Percentiles rank a stretch among this genome's conserved stretches.
Evolutionary conservation across 2,797 vertebrate genomes (phyloP).

Genomic region (Mus caroli): DNA sequence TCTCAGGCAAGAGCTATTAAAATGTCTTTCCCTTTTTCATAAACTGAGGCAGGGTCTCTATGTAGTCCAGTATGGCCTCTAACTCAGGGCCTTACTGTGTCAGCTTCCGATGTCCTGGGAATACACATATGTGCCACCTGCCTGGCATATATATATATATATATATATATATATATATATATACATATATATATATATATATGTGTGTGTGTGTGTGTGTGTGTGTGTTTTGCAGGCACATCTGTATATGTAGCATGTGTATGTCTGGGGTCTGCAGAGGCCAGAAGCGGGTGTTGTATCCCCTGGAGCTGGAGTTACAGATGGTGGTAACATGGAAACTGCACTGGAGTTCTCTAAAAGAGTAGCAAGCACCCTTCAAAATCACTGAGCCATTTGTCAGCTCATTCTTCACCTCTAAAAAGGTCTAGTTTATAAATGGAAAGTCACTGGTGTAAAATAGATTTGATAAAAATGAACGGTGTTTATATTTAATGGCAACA

Average conservation of each 20-base stretch:
- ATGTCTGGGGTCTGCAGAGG: not conserved
- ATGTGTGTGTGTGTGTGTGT: no score
- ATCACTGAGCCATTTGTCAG: not conserved
- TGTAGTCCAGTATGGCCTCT: not conserved
- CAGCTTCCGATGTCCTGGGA: not conserved
- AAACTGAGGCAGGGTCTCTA: not conserved
- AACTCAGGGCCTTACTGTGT: not conserved
- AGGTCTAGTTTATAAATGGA: conserved; percentile 1
- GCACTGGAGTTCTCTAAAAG: not conserved
- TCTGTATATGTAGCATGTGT: not conserved
- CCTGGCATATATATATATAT: no score
- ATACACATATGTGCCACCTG: not conserved
- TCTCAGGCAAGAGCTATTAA: conserved; percentile 29
- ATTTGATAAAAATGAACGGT: conserved; percentile 4
- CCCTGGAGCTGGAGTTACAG: not conserved
- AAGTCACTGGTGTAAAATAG: conserved; percentile 3
- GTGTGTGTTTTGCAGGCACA: not conserved
- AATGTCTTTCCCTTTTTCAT: conserved; percentile 22
- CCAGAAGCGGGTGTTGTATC: not conserved
- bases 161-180: no score
- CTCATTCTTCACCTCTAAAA: not conserved
- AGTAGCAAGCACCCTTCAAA: not conserved
- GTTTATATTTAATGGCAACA: not conserved
- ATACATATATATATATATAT: no score
- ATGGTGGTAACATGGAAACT: no score